These are phyloP conservation scores for Coptodon rendalli DNA, from an alignment of 2,113 vertebrate species.

Conservation along the genomic window DNA sequence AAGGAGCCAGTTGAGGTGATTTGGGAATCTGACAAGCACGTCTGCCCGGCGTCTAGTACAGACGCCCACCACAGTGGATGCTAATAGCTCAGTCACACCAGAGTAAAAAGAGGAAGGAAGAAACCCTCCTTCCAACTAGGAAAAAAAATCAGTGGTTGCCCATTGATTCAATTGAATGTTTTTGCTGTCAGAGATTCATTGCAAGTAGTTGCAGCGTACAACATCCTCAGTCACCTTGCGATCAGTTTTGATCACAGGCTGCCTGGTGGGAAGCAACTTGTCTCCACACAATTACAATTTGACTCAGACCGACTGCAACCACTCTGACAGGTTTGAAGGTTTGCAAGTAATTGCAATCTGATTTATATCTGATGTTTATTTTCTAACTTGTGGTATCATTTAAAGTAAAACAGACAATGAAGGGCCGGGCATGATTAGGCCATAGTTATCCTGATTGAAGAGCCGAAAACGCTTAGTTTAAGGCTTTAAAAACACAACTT, in stretches of 20 bases:
- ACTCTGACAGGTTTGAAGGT: neutral
- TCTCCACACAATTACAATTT: neutral
- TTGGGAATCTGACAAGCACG: neutral
- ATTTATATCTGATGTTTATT: neutral
- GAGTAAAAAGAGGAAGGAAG: neutral
- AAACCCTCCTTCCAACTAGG: neutral
- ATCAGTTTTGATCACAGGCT: neutral
- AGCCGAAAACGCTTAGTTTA: neutral
- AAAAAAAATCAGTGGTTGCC: neutral
- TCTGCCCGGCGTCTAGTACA: neutral
- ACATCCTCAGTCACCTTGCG: neutral
- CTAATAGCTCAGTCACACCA: neutral
- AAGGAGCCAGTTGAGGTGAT: neutral
- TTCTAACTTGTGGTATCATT: neutral
- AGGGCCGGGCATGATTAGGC: neutral
- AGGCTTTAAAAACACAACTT: neutral
- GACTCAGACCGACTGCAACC: accelerated
- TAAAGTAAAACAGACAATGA: neutral
- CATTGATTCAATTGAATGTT: accelerated
- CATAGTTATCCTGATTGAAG: accelerated
- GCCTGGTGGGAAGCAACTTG: neutral
- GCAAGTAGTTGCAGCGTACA: neutral
- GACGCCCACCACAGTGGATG: accelerated
- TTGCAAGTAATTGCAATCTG: neutral
- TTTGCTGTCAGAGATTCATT: neutral